Conservation (phyloP, 2,113 vertebrate species). For the Ancistrus triradiatus region DNA sequence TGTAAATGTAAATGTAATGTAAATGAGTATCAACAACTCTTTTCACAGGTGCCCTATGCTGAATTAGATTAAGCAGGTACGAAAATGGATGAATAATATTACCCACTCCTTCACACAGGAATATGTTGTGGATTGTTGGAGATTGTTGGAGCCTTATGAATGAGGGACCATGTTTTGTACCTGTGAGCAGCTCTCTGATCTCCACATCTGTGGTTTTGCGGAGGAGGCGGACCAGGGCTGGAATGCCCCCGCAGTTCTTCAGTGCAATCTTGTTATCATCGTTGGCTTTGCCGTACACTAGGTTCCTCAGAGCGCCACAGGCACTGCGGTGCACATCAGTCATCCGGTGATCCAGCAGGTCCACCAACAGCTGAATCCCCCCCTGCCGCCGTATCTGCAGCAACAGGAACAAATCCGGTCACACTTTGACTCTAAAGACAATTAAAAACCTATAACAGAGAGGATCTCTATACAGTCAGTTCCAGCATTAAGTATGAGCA, state of each 20-base stretch:
- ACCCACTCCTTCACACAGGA: no score
- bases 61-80: no score
- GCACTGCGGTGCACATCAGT: conserved; percentile 96
- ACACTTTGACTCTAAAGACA: not conserved
- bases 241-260: conserved; percentile 96
- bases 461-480: no score
- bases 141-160: no score
- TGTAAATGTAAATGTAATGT: no score
- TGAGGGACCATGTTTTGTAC: no score
- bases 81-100: no score
- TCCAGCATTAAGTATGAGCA: no score
- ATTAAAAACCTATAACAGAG: not conserved
- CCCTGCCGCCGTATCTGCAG: conserved; percentile 92
- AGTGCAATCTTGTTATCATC: conserved; percentile 98
- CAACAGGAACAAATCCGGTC: not conserved
- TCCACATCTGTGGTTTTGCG: conserved; percentile 93
- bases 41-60: no score
- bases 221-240: conserved; percentile 89
- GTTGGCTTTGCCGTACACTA: conserved; percentile 95
- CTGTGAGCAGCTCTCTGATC: conserved; percentile 96
- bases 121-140: no score
- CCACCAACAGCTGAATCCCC: conserved; percentile 93
- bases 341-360: conserved; percentile 94
- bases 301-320: conserved; percentile 91
- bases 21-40: no score